Base-by-base conservation (phyloP, 2,113 vertebrate species). In the Ciconia stormi region DNA sequence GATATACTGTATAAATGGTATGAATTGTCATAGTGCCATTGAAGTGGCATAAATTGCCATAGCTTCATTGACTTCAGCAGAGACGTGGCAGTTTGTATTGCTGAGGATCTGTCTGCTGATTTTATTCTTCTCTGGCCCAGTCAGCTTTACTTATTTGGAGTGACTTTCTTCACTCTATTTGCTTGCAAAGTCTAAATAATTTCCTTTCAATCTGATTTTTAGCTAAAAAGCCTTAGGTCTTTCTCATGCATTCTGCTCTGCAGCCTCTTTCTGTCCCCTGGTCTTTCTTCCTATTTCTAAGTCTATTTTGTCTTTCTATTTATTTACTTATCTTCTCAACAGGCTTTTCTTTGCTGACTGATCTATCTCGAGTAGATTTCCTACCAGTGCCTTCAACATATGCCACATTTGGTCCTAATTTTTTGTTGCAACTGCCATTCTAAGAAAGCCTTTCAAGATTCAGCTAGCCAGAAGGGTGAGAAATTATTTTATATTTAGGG, bases 101-200 rank as follows among this genome's bases (percentile, higher is more conserved):
- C 92, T 79, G 79, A 63, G 62, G 87, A 70, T 77, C 79, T 82
- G 56, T 55, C 82, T 65, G 91, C 67, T 90, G 74, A n/a, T 69
- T 81, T 87, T n/a, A 81, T 87, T 94, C 89, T 85, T 95, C 94
- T 82, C 94, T 96, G 91, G 56, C 77, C 84, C 91, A 93, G 49
- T 95, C 87, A 66, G 89, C 87, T 94, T 97, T 94, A 66, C 78
- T 97, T 95, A 89, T 66, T 69, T 50, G 49, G 77, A 95, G 78
- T 50, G 49, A 15, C 78, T 94, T 89, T 89, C 87, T 82, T 79
- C 78, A 76, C 74, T 76, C 92, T 82, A 15, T 94, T 96, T 95
- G 53, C 87, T 95, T 80, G 83, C 58, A 40, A 89, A 50, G 70
- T 82, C 70, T 92, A 80, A 95, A 96, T 85, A 80, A 82, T 52